Evolutionary conservation across 2,113 vertebrate genomes (phyloP), one percentile per base, ranked within the genome.

Genomic region (Nannospalax galili): DNA sequence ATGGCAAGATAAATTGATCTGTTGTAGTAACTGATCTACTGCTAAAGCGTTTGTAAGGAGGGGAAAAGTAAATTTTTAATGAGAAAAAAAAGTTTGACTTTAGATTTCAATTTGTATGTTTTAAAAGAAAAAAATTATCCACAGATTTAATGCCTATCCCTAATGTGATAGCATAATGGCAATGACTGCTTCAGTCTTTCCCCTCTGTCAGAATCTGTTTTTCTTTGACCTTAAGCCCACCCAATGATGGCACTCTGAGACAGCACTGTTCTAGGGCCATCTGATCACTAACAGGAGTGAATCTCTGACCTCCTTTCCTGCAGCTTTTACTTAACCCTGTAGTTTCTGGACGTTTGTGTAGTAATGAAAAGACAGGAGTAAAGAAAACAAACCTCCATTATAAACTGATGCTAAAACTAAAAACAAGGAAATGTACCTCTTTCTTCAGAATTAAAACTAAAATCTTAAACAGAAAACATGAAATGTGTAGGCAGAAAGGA

Each of bases 391-490:
- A 98, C 98, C 97, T 99, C n/a, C 98, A 98, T 98, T 98, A 99
- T 99, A 99, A 98, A 98, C 98, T 98, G 98, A 98, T 10, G 97
- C 98, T 99, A 99, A 99, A 99, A 98, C 98, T 98, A 98, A 99
- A 99, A 98, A 98, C 98, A 98, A 98, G 98, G 98, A 99, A 99
- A 99, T 99, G 98, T 99, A 99, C 99, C 99, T 99, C 99, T 99
- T 99, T 99, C 99, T 99, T 99, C 99, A 99, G 99, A 99, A 99
- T 99, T 99, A 99, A 99, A 99, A 99, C 99, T 99, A 99, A 99
- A 99, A 99, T 99, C 99, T 99, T 99, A 99, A 99, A 99, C 98
- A 99, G 98, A 99, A 99, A 99, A 99, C 98, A 99, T 99, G 99
- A 98, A n/a, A n/a, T n/a, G n/a, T n/a, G n/a, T n/a, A n/a, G n/a